These are phyloP conservation scores for Drosophila neoperkinsi DNA, from an alignment of 2,888 invertebrate genomes.

Conservation along the genomic window DNA sequence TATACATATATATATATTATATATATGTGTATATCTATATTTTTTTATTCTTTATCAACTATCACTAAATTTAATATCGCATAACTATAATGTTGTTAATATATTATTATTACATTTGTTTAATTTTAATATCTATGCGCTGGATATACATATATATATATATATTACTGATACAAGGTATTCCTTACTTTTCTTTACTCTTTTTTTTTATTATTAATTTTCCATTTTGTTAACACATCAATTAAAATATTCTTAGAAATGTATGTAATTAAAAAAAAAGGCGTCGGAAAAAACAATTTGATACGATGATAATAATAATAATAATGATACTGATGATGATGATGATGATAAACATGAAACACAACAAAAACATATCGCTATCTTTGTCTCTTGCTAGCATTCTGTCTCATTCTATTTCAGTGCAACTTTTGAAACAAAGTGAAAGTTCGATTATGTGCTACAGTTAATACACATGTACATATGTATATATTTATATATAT, in stretches of 20 bases:
- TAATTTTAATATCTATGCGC: conserved; percentile 67
- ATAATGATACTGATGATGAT: conserved; percentile 32
- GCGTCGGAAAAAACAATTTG: conserved; percentile 39
- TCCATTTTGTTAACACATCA: conserved; percentile 50
- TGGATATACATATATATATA: conserved; percentile 24
- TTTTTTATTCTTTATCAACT: conserved; percentile 44
- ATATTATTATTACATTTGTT: conserved; percentile 72
- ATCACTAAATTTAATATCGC: conserved; percentile 54
- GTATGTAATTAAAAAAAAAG: conserved; percentile 47
- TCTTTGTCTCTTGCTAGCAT: conserved; percentile 43
- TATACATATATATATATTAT: conserved; percentile 15
- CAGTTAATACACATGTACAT: neutral
- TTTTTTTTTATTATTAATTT: conserved; percentile 33
- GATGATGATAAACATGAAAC: conserved; percentile 50
- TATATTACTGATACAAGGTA: conserved; percentile 44
- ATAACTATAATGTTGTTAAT: conserved; percentile 76
- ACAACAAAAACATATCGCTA: conserved; percentile 41
- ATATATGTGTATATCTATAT: conserved; percentile 45
- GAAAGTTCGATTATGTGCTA: conserved; percentile 34
- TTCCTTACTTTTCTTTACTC: conserved; percentile 24
- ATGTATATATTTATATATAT: neutral
- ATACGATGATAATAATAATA: conserved; percentile 47
- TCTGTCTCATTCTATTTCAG: conserved; percentile 52
- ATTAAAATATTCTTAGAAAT: conserved; percentile 41
- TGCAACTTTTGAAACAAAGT: conserved; percentile 27